Conservation (phyloP, 2,888 invertebrate genomes). For the Allolobophora icterica region DNA sequence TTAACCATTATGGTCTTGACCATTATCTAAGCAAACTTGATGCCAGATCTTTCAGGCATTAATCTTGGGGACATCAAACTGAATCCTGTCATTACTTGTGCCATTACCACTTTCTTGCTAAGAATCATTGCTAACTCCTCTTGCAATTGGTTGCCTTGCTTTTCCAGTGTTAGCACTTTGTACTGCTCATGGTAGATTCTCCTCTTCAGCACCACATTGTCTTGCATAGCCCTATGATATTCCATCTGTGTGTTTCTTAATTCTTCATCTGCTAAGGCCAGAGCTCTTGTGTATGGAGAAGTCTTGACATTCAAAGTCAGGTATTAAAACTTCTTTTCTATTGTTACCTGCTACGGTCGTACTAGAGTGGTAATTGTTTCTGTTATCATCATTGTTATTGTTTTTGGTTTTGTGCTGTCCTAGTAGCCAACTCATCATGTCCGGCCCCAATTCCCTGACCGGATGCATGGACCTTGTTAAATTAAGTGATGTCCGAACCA, state of each 20-base stretch:
- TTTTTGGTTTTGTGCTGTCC: not conserved
- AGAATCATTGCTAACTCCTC: too few relatives aligned
- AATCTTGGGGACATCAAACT: too few relatives aligned
- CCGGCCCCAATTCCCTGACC: not conserved
- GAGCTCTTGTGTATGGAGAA: not conserved
- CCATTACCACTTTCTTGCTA: too few relatives aligned
- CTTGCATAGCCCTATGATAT: not conserved
- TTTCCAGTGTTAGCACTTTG: too few relatives aligned
- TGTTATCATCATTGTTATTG: not conserved
- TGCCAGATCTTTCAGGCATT: too few relatives aligned
- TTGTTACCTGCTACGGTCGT: not conserved
- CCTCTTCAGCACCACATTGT: too few relatives aligned
- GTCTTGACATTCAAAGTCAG: not conserved
- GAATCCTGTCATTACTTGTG: too few relatives aligned
- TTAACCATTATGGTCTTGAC: too few relatives aligned
- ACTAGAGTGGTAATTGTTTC: not conserved
- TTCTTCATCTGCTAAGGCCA: not conserved
- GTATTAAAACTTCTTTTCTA: not conserved
- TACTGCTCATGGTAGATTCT: too few relatives aligned
- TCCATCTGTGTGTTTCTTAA: not conserved
- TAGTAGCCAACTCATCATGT: not conserved
- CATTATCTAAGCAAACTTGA: too few relatives aligned
- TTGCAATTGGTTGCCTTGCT: too few relatives aligned
- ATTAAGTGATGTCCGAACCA: too few relatives aligned
- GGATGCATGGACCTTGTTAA: not conserved